These are phyloP conservation scores for Lepus oiostolus DNA, from an alignment of 2,797 vertebrate species.

Conservation along the genomic window DNA sequence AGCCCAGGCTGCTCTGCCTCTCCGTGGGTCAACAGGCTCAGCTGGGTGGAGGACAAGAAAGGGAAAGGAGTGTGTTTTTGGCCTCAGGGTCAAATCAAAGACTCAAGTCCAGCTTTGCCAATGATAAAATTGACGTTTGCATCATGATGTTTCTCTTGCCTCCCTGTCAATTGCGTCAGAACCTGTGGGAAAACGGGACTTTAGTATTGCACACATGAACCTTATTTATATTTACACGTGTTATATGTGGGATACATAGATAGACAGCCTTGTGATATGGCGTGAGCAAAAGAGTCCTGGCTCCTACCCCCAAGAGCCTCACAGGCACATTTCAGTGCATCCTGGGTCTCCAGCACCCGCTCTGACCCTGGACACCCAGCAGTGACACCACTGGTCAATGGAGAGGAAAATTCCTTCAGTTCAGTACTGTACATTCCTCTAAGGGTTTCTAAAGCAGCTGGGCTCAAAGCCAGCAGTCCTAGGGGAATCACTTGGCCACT, in stretches of 20 bases:
- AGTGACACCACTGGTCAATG: background rate
- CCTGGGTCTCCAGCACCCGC: background rate
- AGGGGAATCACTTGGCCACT: conserved; percentile 68
- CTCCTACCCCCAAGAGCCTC: background rate
- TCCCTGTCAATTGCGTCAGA: background rate
- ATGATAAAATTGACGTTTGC: background rate
- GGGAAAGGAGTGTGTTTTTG: background rate
- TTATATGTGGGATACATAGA: background rate
- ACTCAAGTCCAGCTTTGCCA: background rate
- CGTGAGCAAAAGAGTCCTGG: background rate
- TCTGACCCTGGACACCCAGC: background rate
- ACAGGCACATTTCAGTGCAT: background rate
- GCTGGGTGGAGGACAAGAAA: background rate
- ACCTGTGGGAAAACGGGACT: background rate
- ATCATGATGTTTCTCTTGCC: background rate
- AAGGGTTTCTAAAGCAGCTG: conserved; percentile 52
- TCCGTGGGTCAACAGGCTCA: background rate
- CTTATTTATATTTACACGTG: background rate
- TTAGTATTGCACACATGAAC: background rate
- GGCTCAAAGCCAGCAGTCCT: conserved; percentile 63
- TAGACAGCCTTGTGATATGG: background rate
- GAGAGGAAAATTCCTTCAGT: conserved; percentile 54
- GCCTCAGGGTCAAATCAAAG: background rate
- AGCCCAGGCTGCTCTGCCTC: background rate
- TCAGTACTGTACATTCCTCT: conserved; percentile 72